Evolutionary conservation across 1,140 invertebrate species (phyloP), one percentile per base, ranked within the genome.

Genomic region (Brachionus rotundiformis): DNA sequence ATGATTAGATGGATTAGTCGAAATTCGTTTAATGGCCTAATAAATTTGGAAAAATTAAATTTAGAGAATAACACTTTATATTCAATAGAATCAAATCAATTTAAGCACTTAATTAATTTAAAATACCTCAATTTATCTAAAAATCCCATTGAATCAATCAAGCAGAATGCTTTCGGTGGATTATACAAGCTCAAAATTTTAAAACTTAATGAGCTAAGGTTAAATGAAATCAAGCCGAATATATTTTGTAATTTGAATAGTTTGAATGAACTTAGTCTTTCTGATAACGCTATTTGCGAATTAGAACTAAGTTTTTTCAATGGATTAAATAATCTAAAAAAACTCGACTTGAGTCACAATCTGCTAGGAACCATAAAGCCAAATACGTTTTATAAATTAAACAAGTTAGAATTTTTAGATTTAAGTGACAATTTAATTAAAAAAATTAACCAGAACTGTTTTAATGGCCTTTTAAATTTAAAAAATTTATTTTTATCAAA

Each of bases 1-100:
- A 68, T 68, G 63, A 68, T 68, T 16, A 68, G 63, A 68, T 68
- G 63, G 63, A 68, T 68, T 33, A 68, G 63, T 23, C 27, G 63
- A 33, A 68, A 68, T 36, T 68, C 63, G 10, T 68, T 68, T 36
- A 68, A 33, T 68, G 63, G 63, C 3, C 63, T 68, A 8, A 7
- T 68, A 8, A 68, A 68, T 68, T 68, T 68, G 63, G 63, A 68
- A 68, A n/a, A 13, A 16, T 36, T 68, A n/a, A 68, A 68, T 36
- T 16, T 68, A 68, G 63, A 68, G 36, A 36, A 68, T 10, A 68
- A 68, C 16, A 68, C 63, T 33, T 36, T 68, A 1, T 68, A 68
- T n/a, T 33, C 63, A 7, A 68, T 68, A 13, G 63, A 68, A 68
- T 68, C 63, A 6, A 68, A 68, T 68, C 63, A 68, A 68, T 68